phyloP scores from a whole-genome alignment of 2,797 vertebrate species.

The Parambassis ranga region DNA sequence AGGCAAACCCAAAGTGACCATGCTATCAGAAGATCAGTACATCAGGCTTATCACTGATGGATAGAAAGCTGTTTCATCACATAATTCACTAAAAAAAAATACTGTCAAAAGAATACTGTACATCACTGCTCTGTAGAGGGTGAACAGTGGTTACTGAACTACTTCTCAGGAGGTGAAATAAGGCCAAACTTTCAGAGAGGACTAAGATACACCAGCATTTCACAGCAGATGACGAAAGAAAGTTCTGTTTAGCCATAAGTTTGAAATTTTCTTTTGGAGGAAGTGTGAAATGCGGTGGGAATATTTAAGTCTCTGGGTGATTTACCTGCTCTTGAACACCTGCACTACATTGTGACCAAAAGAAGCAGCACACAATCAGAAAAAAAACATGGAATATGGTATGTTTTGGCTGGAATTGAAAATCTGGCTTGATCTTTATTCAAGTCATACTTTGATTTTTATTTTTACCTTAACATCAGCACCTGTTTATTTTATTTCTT shows the following conservation, averaged over 20 bases:
- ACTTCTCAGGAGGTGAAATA: background rate
- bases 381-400: no score
- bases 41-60: background rate
- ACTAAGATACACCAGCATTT: background rate
- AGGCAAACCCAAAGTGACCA: background rate
- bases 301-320: background rate
- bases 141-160: background rate
- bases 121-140: no score
- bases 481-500: constrained; percentile 48
- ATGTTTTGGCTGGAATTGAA: constrained; percentile 45
- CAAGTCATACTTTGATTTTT: constrained; percentile 56
- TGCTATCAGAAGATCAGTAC: background rate
- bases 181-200: background rate
- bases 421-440: constrained; percentile 56
- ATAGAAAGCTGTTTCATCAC: background rate
- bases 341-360: background rate
- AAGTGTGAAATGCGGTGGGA: background rate
- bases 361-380: background rate
- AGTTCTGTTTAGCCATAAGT: background rate
- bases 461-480: constrained; percentile 52
- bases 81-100: background rate
- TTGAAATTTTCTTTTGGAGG: background rate
- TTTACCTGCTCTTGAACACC: background rate
- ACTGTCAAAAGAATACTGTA: background rate
- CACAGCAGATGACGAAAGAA: background rate